Evolutionary conservation across 2,888 invertebrate species (phyloP).

Genomic region (Drosophila siamana): DNA sequence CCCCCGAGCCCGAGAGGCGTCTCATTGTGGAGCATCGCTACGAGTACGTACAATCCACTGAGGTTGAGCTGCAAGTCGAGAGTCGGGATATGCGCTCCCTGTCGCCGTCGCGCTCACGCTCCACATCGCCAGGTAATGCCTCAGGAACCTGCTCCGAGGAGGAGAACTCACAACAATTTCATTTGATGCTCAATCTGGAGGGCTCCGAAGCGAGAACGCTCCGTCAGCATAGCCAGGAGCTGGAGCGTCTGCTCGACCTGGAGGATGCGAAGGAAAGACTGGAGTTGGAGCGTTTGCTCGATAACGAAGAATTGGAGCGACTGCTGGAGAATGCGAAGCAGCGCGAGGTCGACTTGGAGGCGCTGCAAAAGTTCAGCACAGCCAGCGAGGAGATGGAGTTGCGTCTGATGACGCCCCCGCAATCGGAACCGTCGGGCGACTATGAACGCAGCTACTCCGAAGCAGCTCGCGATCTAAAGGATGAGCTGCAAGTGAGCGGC

Average conservation of each 20-base stretch:
- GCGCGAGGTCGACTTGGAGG: slow-evolving; percentile 75
- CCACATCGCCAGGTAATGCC: background rate
- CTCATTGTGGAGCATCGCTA: slow-evolving; percentile 61
- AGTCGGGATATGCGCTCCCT: slow-evolving; percentile 58
- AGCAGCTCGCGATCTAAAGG: slow-evolving; percentile 78
- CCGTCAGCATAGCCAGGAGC: slow-evolving; percentile 57
- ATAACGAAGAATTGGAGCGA: slow-evolving; percentile 73
- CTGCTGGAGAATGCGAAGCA: slow-evolving; percentile 66
- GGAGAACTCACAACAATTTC: slow-evolving; percentile 6
- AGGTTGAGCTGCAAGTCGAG: background rate
- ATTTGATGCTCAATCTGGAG: slow-evolving; percentile 10
- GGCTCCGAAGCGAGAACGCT: slow-evolving; percentile 10
- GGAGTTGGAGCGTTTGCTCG: slow-evolving; percentile 71
- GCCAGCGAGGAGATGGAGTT: slow-evolving; percentile 79
- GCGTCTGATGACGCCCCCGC: slow-evolving; percentile 61
- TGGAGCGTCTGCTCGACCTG: slow-evolving; percentile 73
- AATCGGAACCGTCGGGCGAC: slow-evolving; percentile 26
- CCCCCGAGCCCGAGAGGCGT: slow-evolving; percentile 65
- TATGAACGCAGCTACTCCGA: slow-evolving; percentile 81
- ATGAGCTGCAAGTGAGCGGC: slow-evolving; percentile 70
- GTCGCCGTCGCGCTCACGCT: slow-evolving; percentile 63
- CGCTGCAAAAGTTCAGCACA: slow-evolving; percentile 68
- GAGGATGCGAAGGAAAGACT: slow-evolving; percentile 65
- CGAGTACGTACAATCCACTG: slow-evolving; percentile 47
- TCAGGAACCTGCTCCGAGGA: slow-evolving; percentile 15